These are phyloP conservation scores for Trisateles emortualis DNA, from an alignment of 2,888 invertebrate species.

Conservation along the genomic window DNA sequence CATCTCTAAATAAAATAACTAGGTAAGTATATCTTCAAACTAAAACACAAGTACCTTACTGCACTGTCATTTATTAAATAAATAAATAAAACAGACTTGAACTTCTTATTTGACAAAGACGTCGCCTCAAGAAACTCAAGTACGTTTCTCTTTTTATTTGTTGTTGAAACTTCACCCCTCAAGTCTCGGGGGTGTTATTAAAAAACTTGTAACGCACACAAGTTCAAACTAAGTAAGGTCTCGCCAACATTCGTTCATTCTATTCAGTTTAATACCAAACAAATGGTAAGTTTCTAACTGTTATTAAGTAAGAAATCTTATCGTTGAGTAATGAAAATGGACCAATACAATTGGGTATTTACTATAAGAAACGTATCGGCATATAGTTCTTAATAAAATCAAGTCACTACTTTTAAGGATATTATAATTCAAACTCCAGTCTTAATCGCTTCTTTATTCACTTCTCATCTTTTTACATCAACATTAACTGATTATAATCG, in stretches of 20 bases:
- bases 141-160: neutral
- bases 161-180: neutral
- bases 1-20: no score
- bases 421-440: no score
- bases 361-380: no score
- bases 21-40: no score
- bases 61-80: neutral
- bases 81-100: neutral
- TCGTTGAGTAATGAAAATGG: neutral
- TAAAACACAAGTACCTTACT: no score
- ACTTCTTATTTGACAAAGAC: neutral
- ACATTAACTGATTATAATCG: no score
- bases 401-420: no score
- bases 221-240: constrained; percentile 11
- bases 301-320: neutral
- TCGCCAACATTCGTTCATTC: neutral
- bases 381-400: no score
- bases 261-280: constrained; percentile 9
- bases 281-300: constrained; percentile 10
- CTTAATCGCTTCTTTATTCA: no score
- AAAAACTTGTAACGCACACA: constrained; percentile 17
- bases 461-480: no score
- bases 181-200: constrained; percentile 4
- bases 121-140: neutral
- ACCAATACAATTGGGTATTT: neutral